Base-by-base conservation (phyloP, 1,140 invertebrate species). In the Drosophila novamexicana region DNA sequence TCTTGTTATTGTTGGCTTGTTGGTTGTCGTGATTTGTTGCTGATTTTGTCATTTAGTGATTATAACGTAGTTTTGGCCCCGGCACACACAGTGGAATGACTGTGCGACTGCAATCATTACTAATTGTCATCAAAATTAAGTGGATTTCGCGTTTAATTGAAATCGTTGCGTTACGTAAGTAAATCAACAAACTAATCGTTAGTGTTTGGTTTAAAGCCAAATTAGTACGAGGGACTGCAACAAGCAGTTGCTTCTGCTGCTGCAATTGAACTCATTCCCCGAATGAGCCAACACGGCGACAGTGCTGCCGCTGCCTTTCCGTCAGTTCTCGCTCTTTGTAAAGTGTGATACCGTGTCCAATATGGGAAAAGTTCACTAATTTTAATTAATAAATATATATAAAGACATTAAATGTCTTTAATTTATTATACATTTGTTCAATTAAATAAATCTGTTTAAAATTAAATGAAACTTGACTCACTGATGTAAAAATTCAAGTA, bases 21-120 rank as follows among this genome's bases (percentile, higher is more conserved):
- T 89, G 80, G 76, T 74, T 73, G 84, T 78, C 84, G 84, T 90
- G 84, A 89, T 89, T 89, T 89, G 85, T 89, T 89, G 84, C 84
- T 89, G 84, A 89, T 89, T 89, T 89, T 90, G 85, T 89, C 84
- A 84, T 89, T 89, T 81, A 89, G 84, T 88, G 84, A 89, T 85
- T 83, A 84, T 80, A 85, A 65, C 63, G 73, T 75, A 44, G 14
- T 34, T 75, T 52, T 47, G 58, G 18, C 18, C 14, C 49, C 34
- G 12, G 40, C 59, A 65, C 58, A 34, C 29, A 47, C 54, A 32
- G 44, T 29, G 42, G 61, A 64, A 73, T 59, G 74, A 40, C 45
- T 36, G 4, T 56, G 64, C 62, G 32, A 66, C 56, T 65, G 64
- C 66, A 62, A 76, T 77, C 72, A 83, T 75, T 66, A 77, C 85